Evolutionary conservation across 2,888 invertebrate species (phyloP).

Genomic region (Tiphia femorata): DNA sequence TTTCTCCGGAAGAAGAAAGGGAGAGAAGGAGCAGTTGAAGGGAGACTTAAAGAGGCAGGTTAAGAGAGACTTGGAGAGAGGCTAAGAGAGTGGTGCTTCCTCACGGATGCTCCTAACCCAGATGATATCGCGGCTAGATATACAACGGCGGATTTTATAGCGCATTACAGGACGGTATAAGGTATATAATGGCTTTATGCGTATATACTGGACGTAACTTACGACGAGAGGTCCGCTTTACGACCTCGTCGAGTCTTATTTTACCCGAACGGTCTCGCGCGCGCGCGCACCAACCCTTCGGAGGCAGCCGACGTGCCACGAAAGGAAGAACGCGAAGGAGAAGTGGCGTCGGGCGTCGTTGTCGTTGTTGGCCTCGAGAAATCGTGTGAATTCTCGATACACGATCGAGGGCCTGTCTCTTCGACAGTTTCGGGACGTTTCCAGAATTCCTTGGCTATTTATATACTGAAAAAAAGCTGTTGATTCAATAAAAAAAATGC

Average conservation of each 20-base stretch:
- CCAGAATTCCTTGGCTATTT: too few species aligned
- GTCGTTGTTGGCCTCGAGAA: too few species aligned
- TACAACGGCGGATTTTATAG: slow-evolving; percentile 61
- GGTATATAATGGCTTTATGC: slow-evolving; percentile 62
- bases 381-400: too few species aligned
- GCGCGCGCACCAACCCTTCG: not conserved
- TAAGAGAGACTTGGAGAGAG: not conserved
- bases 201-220: slow-evolving; percentile 54
- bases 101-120: slow-evolving; percentile 60
- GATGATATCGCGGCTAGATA: slow-evolving; percentile 64
- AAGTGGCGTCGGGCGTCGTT: too few species aligned
- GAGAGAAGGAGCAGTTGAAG: slow-evolving; percentile 3
- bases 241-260: slow-evolving; percentile 53
- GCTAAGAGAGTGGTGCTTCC: slow-evolving; percentile 24
- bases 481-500: too few species aligned
- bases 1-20: slow-evolving; percentile 10
- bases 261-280: slow-evolving; percentile 46
- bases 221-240: slow-evolving; percentile 54
- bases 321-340: slow-evolving; percentile 6
- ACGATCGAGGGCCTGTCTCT: too few species aligned
- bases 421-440: too few species aligned
- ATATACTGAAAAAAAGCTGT: too few species aligned
- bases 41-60: not conserved
- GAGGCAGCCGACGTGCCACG: not conserved
- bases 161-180: slow-evolving; percentile 61